These are phyloP conservation scores for Charanyca ferruginea DNA, from an alignment of 2,888 invertebrate species.

Conservation along the genomic window DNA sequence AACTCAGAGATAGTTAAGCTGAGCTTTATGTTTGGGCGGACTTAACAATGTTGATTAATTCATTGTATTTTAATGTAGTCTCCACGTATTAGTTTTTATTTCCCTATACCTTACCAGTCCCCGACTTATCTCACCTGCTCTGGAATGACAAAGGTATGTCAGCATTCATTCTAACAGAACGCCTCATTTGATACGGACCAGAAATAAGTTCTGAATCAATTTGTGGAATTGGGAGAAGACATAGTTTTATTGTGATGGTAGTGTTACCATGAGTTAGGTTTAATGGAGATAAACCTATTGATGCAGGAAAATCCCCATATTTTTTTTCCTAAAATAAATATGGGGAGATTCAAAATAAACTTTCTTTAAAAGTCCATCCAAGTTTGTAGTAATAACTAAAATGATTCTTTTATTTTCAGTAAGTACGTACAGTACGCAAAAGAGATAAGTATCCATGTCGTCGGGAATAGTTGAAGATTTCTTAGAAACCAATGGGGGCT, in stretches of 20 bases:
- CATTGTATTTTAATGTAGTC: conserved; percentile 13
- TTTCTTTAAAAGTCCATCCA: too few relatives aligned
- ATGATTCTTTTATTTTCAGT: too few relatives aligned
- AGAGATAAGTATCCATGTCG: too few relatives aligned
- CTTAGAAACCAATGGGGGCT: too few relatives aligned
- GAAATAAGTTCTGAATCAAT: conserved; percentile 80
- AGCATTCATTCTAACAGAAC: conserved; percentile 59
- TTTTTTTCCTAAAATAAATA: too few relatives aligned
- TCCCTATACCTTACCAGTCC: background rate
- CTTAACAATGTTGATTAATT: background rate
- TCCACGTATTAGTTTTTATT: conserved; percentile 15
- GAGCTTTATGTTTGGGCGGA: background rate
- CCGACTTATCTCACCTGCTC: conserved; percentile 14
- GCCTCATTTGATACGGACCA: conserved; percentile 74
- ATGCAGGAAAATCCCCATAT: background rate
- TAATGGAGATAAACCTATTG: background rate
- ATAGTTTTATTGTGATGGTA: conserved; percentile 62
- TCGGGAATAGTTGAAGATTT: too few relatives aligned
- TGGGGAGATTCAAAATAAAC: too few relatives aligned
- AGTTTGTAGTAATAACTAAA: too few relatives aligned
- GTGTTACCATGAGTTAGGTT: conserved; percentile 58
- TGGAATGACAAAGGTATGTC: conserved; percentile 62
- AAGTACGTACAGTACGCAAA: too few relatives aligned
- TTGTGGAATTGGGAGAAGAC: conserved; percentile 75
- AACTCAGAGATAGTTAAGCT: too few relatives aligned